These are phyloP conservation scores for Upupa epops DNA, from an alignment of 2,113 vertebrate species.

Conservation along the genomic window DNA sequence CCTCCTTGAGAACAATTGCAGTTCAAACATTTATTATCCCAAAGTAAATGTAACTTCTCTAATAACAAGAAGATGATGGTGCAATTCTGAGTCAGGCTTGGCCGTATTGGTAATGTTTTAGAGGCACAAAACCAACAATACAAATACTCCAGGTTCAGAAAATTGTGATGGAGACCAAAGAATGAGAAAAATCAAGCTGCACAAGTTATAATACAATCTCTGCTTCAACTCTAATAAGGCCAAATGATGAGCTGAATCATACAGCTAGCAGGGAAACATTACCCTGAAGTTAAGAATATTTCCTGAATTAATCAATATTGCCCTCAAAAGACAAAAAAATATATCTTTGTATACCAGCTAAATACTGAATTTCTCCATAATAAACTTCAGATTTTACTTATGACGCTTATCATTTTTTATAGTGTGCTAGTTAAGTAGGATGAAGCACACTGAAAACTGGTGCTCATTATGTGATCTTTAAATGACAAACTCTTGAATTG, in stretches of 20 bases:
- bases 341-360: background rate
- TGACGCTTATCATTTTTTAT: no score
- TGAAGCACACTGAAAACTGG: background rate
- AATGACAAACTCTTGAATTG: background rate
- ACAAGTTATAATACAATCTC: background rate
- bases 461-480: background rate
- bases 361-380: background rate
- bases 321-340: background rate
- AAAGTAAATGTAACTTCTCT: background rate
- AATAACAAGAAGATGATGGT: background rate
- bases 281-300: background rate
- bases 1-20: background rate
- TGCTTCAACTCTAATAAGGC: background rate
- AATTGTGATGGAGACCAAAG: background rate
- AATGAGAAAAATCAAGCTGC: background rate
- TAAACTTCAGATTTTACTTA: background rate
- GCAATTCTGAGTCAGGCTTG: background rate
- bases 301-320: background rate
- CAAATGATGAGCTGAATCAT: background rate
- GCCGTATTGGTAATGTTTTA: background rate
- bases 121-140: background rate
- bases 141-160: background rate
- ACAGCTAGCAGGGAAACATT: background rate
- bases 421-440: background rate
- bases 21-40: background rate